Percentiles rank a stretch among this genome's conserved stretches.
Conservation (phyloP, 2,888 invertebrate species). For the Chrysolina haemoptera region DNA sequence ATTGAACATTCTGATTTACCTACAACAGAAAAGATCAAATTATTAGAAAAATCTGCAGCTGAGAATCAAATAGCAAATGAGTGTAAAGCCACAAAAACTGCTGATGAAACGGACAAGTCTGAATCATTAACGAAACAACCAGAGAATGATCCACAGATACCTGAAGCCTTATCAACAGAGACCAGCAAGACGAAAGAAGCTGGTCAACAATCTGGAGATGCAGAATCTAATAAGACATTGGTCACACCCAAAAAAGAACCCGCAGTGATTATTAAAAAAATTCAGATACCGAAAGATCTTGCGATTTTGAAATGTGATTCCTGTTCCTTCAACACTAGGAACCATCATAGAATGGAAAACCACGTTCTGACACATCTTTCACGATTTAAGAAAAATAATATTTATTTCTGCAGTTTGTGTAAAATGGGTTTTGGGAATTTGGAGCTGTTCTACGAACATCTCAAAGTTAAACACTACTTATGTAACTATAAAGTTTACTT, state of each 20-base stretch:
- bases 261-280: background rate
- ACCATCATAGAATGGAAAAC: slow-evolving; percentile 3
- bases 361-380: slow-evolving; percentile 15
- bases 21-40: too few species aligned
- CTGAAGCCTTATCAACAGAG: background rate
- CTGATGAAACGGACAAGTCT: background rate
- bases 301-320: slow-evolving; percentile 31
- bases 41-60: background rate
- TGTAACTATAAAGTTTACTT: slow-evolving; percentile 24
- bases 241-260: background rate
- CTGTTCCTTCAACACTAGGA: slow-evolving; percentile 31
- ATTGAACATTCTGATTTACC: too few species aligned
- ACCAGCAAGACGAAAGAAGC: background rate
- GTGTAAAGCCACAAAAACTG: background rate
- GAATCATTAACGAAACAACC: background rate
- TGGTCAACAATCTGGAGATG: background rate
- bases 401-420: slow-evolving; percentile 1
- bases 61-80: background rate
- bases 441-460: slow-evolving; percentile 7
- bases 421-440: background rate
- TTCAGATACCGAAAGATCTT: slow-evolving; percentile 23
- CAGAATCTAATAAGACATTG: background rate
- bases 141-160: background rate
- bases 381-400: background rate
- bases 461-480: background rate